These are phyloP conservation scores for Cheilosia impressa DNA, from an alignment of 2,888 invertebrate species.

Conservation along the genomic window DNA sequence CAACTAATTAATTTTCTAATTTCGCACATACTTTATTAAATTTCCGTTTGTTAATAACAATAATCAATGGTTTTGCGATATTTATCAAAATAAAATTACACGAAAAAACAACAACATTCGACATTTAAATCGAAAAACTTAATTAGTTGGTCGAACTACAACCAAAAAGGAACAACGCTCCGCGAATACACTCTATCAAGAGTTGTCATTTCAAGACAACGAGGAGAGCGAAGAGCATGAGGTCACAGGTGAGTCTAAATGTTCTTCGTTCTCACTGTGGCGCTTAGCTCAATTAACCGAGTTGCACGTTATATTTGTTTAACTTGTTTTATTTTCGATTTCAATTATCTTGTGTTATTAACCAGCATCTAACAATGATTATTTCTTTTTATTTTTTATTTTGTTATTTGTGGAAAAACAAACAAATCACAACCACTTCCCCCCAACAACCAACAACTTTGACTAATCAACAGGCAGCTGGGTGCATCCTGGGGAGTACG, in stretches of 20 bases:
- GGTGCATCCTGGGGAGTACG: conserved; percentile 99
- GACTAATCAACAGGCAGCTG: conserved; percentile 88
- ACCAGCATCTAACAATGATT: conserved; percentile 75
- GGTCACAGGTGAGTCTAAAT: conserved; percentile 91
- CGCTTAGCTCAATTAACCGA: conserved; percentile 63
- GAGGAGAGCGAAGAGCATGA: conserved; percentile 93
- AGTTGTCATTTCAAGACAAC: conserved; percentile 96
- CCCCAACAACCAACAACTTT: too few species aligned
- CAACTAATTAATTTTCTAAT: conserved; percentile 74
- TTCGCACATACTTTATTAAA: conserved; percentile 39
- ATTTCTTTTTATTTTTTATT: conserved; percentile 30
- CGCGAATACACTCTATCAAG: conserved; percentile 96
- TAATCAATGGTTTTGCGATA: conserved; percentile 28
- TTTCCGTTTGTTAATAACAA: conserved; percentile 65
- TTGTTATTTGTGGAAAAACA: conserved; percentile 26
- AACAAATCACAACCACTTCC: conserved; percentile 6
- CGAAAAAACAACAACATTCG: conserved; percentile 21
- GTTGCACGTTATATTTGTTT: conserved; percentile 56
- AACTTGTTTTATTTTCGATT: conserved; percentile 3
- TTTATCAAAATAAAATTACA: background rate
- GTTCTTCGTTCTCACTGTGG: conserved; percentile 44
- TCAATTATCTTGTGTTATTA: conserved; percentile 52
- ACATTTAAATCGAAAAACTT: conserved; percentile 18
- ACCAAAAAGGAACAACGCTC: conserved; percentile 94
- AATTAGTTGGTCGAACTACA: conserved; percentile 86